phyloP scores from a whole-genome alignment of 2,797 vertebrate genomes.

The Chloroceryle amazona region DNA sequence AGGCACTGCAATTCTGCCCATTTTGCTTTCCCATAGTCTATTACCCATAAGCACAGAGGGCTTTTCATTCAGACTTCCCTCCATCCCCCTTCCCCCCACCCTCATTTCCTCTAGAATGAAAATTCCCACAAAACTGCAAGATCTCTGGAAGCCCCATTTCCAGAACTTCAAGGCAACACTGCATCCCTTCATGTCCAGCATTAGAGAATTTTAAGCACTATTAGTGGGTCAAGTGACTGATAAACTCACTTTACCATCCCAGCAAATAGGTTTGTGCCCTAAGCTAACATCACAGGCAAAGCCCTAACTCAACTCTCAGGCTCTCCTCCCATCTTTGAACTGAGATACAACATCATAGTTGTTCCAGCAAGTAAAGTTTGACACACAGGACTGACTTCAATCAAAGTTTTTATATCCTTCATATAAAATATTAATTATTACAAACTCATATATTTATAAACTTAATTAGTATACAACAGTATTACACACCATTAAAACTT shows the following conservation, averaged over 20 bases:
- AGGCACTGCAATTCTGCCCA: background rate
- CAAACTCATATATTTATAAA: conserved; percentile 57
- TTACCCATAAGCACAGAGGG: background rate
- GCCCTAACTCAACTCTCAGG: background rate
- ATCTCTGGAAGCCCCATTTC: background rate
- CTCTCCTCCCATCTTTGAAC: background rate
- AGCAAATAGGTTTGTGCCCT: background rate
- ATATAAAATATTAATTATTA: conserved; percentile 55
- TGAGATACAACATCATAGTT: background rate
- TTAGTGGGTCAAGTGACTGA: background rate
- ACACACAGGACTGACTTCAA: conserved; percentile 34
- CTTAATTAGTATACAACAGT: conserved; percentile 59
- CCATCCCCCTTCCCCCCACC: background rate
- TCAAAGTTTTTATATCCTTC: conserved; percentile 29
- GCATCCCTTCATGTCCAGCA: background rate
- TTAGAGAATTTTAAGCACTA: background rate
- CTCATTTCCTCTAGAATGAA: background rate
- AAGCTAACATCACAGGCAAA: background rate
- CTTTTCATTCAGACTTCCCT: background rate
- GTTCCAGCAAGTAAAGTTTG: conserved; percentile 15
- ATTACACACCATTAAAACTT: background rate
- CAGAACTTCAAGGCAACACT: background rate
- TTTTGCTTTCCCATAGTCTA: background rate
- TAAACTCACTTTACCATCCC: background rate
- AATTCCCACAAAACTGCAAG: background rate